These are phyloP conservation scores for Lethenteron reissneri DNA, from an alignment of 2,113 vertebrate genomes.

Conservation along the genomic window DNA sequence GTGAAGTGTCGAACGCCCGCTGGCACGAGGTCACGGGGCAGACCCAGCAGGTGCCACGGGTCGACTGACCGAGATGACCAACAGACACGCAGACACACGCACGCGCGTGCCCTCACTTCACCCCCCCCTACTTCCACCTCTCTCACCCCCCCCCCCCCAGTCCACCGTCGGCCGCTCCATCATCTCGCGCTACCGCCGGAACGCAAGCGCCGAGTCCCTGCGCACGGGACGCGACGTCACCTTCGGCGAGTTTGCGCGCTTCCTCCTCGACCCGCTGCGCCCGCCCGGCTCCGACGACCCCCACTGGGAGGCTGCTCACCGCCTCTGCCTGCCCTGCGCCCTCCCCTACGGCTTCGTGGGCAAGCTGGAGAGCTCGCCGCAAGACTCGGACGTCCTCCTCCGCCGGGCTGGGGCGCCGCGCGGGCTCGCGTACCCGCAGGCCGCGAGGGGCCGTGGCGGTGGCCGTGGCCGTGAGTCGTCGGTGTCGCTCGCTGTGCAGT, in stretches of 20 bases:
- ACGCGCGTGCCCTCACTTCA: too few relatives aligned
- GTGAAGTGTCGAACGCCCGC: too few relatives aligned
- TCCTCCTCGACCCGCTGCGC: conserved; percentile 62
- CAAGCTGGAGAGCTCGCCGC: conserved; percentile 77
- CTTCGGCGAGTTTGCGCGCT: conserved; percentile 73
- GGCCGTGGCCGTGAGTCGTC: too few relatives aligned
- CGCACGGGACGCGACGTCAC: conserved; percentile 55
- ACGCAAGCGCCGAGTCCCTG: conserved; percentile 47
- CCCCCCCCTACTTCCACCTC: too few relatives aligned
- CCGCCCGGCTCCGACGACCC: conserved; percentile 74
- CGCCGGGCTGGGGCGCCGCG: conserved; percentile 37
- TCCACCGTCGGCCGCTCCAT: conserved; percentile 69
- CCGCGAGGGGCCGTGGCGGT: too few relatives aligned
- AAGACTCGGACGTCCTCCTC: conserved; percentile 64
- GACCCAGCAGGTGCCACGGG: too few relatives aligned
- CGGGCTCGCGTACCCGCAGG: too few relatives aligned
- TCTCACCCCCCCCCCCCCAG: background rate
- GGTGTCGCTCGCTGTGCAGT: too few relatives aligned
- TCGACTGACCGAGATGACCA: too few relatives aligned
- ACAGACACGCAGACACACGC: too few relatives aligned
- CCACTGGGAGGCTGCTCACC: conserved; percentile 69
- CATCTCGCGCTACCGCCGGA: conserved; percentile 56
- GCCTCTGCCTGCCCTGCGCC: conserved; percentile 74
- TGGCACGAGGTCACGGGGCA: too few relatives aligned
- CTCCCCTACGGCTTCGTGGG: conserved; percentile 78